Percentiles rank a stretch among this genome's conserved stretches.
phyloP scores from a whole-genome alignment of 2,888 invertebrate genomes.

The Alviniconcha strummeri region DNA sequence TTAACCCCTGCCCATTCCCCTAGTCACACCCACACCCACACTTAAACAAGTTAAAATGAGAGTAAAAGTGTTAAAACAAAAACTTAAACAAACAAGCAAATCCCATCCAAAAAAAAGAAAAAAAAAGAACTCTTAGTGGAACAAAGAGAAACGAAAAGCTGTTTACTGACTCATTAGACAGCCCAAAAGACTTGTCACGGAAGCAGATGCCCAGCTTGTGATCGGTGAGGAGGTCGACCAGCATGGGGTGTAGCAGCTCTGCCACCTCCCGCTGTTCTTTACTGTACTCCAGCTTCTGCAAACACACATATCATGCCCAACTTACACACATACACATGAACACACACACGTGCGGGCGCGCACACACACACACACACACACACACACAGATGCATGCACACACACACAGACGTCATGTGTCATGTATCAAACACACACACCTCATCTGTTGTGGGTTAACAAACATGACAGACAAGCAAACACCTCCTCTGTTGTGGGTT shows the following conservation, averaged over 20 bases:
- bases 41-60: too few species aligned
- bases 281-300: conserved; percentile 28
- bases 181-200: conserved; percentile 80
- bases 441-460: not conserved
- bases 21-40: too few species aligned
- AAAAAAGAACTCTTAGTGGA: too few species aligned
- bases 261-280: conserved; percentile 55
- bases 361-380: not conserved
- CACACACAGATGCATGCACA: not conserved
- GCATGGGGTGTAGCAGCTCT: conserved; percentile 79
- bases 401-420: not conserved
- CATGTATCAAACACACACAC: not conserved
- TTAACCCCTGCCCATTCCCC: too few species aligned
- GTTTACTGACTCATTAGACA: conserved; percentile 32
- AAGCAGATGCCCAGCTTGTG: conserved; percentile 86
- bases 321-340: not conserved
- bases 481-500: not conserved
- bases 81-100: too few species aligned
- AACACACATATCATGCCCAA: not conserved
- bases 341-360: not conserved
- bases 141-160: conserved; percentile 29
- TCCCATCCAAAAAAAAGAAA: too few species aligned
- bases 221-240: conserved; percentile 85
- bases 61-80: too few species aligned
- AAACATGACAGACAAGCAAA: not conserved